Evolutionary conservation across 2,888 invertebrate genomes (phyloP), one percentile per base, ranked within the genome.

Genomic region (Lepeophtheirus nordmannii): DNA sequence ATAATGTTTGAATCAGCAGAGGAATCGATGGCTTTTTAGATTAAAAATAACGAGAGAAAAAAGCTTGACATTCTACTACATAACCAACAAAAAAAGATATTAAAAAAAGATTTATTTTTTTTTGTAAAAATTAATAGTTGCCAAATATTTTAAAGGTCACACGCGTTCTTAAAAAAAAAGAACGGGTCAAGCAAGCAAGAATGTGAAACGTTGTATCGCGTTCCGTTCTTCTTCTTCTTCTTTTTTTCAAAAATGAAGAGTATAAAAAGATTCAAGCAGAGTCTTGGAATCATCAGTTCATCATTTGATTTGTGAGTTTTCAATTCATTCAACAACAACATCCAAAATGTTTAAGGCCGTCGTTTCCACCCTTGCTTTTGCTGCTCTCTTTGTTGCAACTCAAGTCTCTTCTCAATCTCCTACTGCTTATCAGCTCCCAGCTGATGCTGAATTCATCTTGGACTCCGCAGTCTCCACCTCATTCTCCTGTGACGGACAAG

Each of bases 401-500:
- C 53, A 46, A 46, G 53, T 46, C 2, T 46, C 53, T 46, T 46
- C 53, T 46, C 53, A 46, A 17, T n/a, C n/a, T 17, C 53, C 53
- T 17, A 5, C 53, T 5, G 69, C 70, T 23, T 70, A 68, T 67
- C 53, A 66, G 22, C 67, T 71, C 23, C 67, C 70, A 23, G 69
- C 67, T 30, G 70, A 69, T 23, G 67, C 65, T 37, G 70, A 69
- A 58, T 14, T 20, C 30, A 56, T 68, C 39, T 56, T 69, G 53
- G 39, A 63, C 37, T 30, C 46, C 10, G 67, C 69, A 58, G 39
- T 68, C 17, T 39, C 61, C 53, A 62, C 60, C 22, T 61, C 65
- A 56, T 70, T 70, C 67, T 67, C 70, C 57, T 69, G 69, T 58
- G 68, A 68, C 8, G 67, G 58, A 22, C 63, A 20, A 12, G 63